A percentile compares a stretch with the other conserved stretches of the same genome.
Conservation (phyloP, 2,113 vertebrate species). For the Thomomys bottae region DNA sequence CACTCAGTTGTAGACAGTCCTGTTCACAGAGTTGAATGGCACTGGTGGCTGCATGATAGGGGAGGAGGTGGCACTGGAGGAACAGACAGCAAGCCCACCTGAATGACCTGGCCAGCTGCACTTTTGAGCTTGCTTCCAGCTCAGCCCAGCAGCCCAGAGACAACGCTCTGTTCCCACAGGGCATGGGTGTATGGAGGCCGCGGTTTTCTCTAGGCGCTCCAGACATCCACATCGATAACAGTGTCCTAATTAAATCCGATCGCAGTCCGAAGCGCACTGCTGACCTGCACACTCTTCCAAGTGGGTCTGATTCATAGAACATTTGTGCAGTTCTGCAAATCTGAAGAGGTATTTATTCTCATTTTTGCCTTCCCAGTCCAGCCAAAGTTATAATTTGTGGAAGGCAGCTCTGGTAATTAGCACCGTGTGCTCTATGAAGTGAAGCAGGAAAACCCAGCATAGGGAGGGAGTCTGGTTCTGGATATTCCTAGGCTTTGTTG, state of each 20-base stretch:
- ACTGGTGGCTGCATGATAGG: not conserved
- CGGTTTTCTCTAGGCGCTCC: constrained; percentile 20
- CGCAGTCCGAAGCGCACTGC: constrained; percentile 70
- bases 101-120: not conserved
- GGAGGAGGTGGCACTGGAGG: not conserved
- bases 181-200: not conserved
- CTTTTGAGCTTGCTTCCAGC: not conserved
- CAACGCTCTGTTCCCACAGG: not conserved
- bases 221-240: constrained; percentile 55
- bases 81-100: not conserved
- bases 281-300: constrained; percentile 75
- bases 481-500: constrained; percentile 28
- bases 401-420: constrained; percentile 70
- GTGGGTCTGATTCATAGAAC: constrained; percentile 75
- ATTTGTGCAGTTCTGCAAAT: constrained; percentile 57
- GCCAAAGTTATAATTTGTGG: constrained; percentile 64
- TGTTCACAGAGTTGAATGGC: not conserved
- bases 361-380: constrained; percentile 59
- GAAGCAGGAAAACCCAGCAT: constrained; percentile 37
- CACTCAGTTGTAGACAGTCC: not conserved
- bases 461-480: not conserved
- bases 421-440: constrained; percentile 56
- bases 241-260: constrained; percentile 82
- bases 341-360: constrained; percentile 59
- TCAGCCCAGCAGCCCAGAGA: not conserved